Conservation (phyloP, 2,797 vertebrate genomes). For the Natrix natrix region DNA sequence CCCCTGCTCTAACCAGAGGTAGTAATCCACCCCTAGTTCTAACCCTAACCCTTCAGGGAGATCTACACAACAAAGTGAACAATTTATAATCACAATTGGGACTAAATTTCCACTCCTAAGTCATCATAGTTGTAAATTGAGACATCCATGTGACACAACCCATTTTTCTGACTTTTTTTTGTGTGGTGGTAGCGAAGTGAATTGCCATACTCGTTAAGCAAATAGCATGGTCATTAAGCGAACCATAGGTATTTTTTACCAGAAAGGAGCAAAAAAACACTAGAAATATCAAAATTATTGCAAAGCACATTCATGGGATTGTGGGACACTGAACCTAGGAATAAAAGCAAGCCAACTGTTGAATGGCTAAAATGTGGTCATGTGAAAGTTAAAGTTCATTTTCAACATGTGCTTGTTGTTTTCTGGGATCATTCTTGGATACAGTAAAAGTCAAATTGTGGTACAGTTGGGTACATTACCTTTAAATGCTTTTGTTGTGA, state of each 20-base stretch:
- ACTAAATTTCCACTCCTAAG: not conserved
- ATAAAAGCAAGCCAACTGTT: no score
- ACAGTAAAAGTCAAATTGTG: not conserved
- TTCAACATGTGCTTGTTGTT: not conserved
- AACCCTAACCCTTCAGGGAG: not conserved
- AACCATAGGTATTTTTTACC: no score
- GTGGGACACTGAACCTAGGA: not conserved
- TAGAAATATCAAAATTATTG: not conserved
- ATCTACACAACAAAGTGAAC: not conserved
- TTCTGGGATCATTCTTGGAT: not conserved
- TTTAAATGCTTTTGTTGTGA: not conserved
- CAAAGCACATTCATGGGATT: not conserved
- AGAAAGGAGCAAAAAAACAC: no score
- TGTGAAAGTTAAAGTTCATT: not conserved
- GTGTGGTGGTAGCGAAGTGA: not conserved
- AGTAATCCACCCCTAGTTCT: no score
- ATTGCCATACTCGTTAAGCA: not conserved
- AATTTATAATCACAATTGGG: no score
- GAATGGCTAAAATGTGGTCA: not conserved
- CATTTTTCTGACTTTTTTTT: not conserved
- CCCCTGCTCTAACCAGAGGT: no score
- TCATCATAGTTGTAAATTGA: not conserved
- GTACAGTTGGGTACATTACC: not conserved
- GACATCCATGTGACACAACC: not conserved
- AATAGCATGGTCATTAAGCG: not conserved